Evolutionary conservation across 2,113 vertebrate genomes (phyloP).

Genomic region (Psilopogon haemacephalus): DNA sequence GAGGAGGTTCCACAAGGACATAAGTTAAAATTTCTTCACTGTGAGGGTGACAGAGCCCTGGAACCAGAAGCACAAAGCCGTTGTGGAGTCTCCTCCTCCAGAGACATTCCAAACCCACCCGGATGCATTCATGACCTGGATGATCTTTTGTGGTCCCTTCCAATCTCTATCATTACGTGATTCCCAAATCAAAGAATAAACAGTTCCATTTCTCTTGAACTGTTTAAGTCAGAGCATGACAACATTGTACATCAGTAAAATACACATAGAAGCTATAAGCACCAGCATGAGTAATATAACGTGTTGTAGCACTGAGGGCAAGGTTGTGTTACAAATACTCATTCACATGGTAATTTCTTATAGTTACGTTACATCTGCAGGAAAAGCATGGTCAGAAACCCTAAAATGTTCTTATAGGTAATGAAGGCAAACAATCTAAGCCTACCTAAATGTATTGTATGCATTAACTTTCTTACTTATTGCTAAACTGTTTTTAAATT

Average conservation of each 20-base stretch:
- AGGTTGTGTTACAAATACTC: constrained; percentile 16
- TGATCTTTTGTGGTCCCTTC: no score
- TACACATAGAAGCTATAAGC: not conserved
- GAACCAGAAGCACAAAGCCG: no score
- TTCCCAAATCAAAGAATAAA: not conserved
- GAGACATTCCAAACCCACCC: no score
- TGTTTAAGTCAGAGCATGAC: not conserved
- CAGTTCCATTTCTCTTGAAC: not conserved
- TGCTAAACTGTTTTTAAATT: not conserved
- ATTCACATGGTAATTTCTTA: constrained; percentile 25
- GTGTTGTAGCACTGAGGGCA: not conserved
- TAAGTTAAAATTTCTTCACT: no score
- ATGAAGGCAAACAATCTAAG: not conserved
- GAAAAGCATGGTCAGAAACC: constrained; percentile 17
- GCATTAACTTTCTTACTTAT: not conserved
- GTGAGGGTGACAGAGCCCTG: no score
- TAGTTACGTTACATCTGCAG: not conserved
- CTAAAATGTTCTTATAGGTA: not conserved
- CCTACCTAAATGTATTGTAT: not conserved
- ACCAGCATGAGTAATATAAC: not conserved
- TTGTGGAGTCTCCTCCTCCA: no score
- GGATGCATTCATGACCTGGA: no score
- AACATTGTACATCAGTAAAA: not conserved
- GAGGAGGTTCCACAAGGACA: no score
- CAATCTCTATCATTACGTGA: no score